These are phyloP conservation scores for Leptodactylus fuscus DNA, from an alignment of 2,113 vertebrate species.

Conservation along the genomic window DNA sequence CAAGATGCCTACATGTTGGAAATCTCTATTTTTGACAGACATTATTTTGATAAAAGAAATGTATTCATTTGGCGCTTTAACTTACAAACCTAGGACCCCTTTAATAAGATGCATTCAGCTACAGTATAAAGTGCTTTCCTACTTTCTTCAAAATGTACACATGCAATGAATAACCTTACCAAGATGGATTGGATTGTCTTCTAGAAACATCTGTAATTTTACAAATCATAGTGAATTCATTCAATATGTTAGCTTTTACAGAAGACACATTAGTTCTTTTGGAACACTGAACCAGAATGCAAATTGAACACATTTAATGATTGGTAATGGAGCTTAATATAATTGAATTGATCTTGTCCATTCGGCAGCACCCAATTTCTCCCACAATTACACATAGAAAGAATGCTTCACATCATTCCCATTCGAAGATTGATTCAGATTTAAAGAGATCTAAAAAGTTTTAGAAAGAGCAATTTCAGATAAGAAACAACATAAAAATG, in stretches of 20 bases:
- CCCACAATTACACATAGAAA: constrained; percentile 29
- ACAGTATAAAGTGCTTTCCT: not conserved
- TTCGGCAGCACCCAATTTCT: constrained; percentile 30
- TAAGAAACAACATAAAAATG: constrained; percentile 59
- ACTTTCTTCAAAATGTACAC: not conserved
- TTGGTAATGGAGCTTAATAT: constrained; percentile 37
- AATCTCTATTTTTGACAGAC: too few relatives aligned
- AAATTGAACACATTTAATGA: constrained; percentile 29
- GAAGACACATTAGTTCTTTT: not conserved
- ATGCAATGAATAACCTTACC: not conserved
- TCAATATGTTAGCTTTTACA: constrained; percentile 19
- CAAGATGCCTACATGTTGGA: too few relatives aligned
- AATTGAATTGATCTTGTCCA: constrained; percentile 45
- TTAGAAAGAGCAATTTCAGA: constrained; percentile 47
- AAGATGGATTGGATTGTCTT: constrained; percentile 8
- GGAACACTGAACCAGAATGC: constrained; percentile 19
- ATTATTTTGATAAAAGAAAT: too few relatives aligned
- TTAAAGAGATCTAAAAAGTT: constrained; percentile 57
- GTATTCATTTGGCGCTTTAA: too few relatives aligned
- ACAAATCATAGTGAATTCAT: constrained; percentile 19
- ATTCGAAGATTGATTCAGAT: constrained; percentile 54
- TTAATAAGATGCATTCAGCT: not conserved
- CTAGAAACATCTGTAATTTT: constrained; percentile 10
- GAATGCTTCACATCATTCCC: constrained; percentile 52
- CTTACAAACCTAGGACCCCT: not conserved